A percentile compares a stretch with the other conserved stretches of the same genome.
These are phyloP conservation scores for Ferrisia virgata DNA, from an alignment of 2,888 invertebrate genomes.

Conservation along the genomic window DNA sequence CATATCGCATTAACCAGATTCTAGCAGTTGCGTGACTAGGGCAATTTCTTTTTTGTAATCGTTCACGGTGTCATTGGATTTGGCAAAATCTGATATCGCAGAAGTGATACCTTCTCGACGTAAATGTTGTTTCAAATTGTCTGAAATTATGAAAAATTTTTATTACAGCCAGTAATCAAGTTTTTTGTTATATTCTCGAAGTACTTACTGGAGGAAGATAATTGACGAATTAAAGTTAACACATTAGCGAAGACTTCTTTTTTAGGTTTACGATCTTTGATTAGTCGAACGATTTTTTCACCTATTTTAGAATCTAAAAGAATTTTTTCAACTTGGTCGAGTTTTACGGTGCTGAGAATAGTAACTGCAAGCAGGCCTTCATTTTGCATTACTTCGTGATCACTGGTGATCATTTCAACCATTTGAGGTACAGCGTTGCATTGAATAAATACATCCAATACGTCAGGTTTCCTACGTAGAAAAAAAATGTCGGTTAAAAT, in stretches of 20 bases:
- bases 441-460: slow-evolving; percentile 55
- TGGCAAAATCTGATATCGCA: neutral
- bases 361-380: slow-evolving; percentile 74
- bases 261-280: slow-evolving; percentile 47
- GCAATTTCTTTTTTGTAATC: slow-evolving; percentile 14
- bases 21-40: slow-evolving; percentile 37
- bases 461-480: slow-evolving; percentile 53
- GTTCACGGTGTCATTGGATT: neutral
- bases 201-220: slow-evolving; percentile 49
- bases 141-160: too few relatives aligned
- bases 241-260: slow-evolving; percentile 50
- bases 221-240: slow-evolving; percentile 50
- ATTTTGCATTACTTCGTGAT: slow-evolving; percentile 83
- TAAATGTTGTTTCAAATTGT: slow-evolving; percentile 30
- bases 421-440: slow-evolving; percentile 69
- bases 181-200: neutral
- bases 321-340: slow-evolving; percentile 50
- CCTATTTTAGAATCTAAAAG: slow-evolving; percentile 57
- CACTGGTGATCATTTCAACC: slow-evolving; percentile 77
- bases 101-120: neutral
- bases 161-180: too few relatives aligned
- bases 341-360: slow-evolving; percentile 58
- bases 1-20: slow-evolving; percentile 29
- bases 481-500: neutral
- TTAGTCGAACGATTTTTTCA: slow-evolving; percentile 47